Conservation (phyloP, 2,888 invertebrate genomes). For the Thumatha senex region DNA sequence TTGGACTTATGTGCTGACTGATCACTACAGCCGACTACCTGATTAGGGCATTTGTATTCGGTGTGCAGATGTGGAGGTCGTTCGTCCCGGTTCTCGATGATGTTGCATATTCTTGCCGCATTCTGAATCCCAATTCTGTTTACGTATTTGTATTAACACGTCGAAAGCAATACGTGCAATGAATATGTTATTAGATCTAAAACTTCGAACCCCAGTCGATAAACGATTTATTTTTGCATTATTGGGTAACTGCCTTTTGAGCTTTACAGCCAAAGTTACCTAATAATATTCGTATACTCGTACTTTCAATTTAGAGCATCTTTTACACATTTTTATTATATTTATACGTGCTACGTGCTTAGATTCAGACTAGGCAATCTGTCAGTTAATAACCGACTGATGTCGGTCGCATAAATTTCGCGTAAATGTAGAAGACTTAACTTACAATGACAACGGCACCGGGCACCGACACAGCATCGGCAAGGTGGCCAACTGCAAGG, state of each 20-base stretch:
- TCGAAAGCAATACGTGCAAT: slow-evolving; percentile 55
- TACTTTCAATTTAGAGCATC: too few relatives aligned
- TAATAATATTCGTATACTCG: too few relatives aligned
- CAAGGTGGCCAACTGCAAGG: too few relatives aligned
- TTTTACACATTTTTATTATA: too few relatives aligned
- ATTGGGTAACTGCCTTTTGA: too few relatives aligned
- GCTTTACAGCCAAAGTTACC: too few relatives aligned
- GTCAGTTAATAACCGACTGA: slow-evolving; percentile 48
- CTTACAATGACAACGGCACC: too few relatives aligned
- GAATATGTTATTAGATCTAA: slow-evolving; percentile 47
- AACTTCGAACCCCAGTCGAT: slow-evolving; percentile 23
- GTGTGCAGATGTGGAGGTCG: slow-evolving; percentile 70
- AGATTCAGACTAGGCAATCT: slow-evolving; percentile 41
- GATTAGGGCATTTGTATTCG: slow-evolving; percentile 74
- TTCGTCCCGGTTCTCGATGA: slow-evolving; percentile 79
- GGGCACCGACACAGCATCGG: too few relatives aligned
- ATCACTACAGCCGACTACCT: slow-evolving; percentile 51
- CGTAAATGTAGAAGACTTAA: slow-evolving; percentile 52
- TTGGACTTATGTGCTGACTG: slow-evolving; percentile 47
- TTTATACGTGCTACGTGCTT: slow-evolving; percentile 38
- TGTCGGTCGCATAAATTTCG: slow-evolving; percentile 57
- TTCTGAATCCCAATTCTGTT: slow-evolving; percentile 59
- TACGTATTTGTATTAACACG: slow-evolving; percentile 73
- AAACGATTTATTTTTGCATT: slow-evolving; percentile 17
- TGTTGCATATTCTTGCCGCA: slow-evolving; percentile 64